Base-by-base conservation (phyloP, 2,888 invertebrate genomes). In the Troides aeacus region DNA sequence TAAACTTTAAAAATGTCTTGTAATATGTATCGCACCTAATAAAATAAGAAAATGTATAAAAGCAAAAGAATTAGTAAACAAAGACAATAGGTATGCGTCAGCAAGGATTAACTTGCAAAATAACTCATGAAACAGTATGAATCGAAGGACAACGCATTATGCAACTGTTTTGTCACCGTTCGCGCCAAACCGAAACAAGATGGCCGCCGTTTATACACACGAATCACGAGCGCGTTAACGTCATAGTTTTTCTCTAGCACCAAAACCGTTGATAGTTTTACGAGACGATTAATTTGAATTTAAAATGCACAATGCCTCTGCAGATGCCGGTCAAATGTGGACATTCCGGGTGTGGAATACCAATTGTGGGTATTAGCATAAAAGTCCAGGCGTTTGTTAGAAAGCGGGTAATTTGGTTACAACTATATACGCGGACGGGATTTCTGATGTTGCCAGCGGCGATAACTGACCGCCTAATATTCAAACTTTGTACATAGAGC, bases 361-460 rank as follows among this genome's bases (percentile, higher is more conserved):
- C 89, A 92, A 92, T 91, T 86, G 87, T 85, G 74, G 75, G 75
- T 80, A 92, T 92, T 92, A 87, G 82, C 92, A 92, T 92, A 92
- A 88, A 89, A 87, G 86, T 87, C 90, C 90, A 87, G 89, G 90
- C 92, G 91, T 90, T 90, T 88, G 87, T 84, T 91, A 91, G 92
- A 92, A 92, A 92, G 92, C 91, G 91, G 92, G 90, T 89, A 87
- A 92, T 92, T 92, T 92, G 90, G 91, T 88, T 90, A 89, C 88
- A 84, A 83, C 81, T 81, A 81, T 81, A 84, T 81, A 90, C 87
- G 88, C 85, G 84, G 78, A 78, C 84, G 79, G 89, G 80, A 80
- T 88, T 82, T 83, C 73, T 86, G 87, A 89, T 89, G 84, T 78
- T 78, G 77, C 79, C 82, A 87, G 86, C 84, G 84, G 84, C 81